Percentiles rank a stretch among this genome's conserved stretches.
Conservation (phyloP, 1,140 invertebrate species). For the Camponotus floridanus region DNA sequence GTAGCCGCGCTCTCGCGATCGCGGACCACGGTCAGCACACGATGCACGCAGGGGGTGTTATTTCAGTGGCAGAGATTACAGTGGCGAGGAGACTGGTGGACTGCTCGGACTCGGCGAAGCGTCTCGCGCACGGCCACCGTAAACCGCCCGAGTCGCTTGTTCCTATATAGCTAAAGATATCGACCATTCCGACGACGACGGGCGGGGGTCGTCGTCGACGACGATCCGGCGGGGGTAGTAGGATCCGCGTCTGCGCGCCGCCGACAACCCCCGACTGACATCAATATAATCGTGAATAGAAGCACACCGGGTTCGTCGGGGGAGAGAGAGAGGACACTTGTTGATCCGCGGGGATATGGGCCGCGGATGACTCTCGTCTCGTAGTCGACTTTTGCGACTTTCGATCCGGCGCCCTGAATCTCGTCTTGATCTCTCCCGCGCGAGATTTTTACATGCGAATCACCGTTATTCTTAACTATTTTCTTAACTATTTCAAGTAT, state of each 20-base stretch:
- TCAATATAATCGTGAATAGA: conserved; percentile 74
- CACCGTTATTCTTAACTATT: not conserved
- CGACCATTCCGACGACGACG: conserved; percentile 80
- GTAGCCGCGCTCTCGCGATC: conserved; percentile 30
- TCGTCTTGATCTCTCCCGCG: conserved; percentile 6
- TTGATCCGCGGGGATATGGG: conserved; percentile 65
- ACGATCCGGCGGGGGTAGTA: conserved; percentile 50
- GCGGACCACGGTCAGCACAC: conserved; percentile 39
- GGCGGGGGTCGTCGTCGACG: conserved; percentile 73
- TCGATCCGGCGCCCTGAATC: not conserved
- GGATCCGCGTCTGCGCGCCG: conserved; percentile 76
- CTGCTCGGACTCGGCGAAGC: conserved; percentile 79
- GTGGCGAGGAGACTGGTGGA: conserved; percentile 69
- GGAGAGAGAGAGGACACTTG: conserved; percentile 71
- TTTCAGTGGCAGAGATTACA: conserved; percentile 66
- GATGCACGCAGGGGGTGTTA: conserved; percentile 54
- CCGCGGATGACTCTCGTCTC: not conserved
- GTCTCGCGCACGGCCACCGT: conserved; percentile 80
- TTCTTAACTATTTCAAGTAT: not conserved
- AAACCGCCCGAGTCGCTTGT: conserved; percentile 70
- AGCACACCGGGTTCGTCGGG: conserved; percentile 6
- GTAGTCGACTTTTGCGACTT: conserved; percentile 32
- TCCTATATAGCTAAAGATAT: conserved; percentile 80
- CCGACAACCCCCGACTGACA: conserved; percentile 72
- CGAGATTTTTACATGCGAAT: conserved; percentile 5